Base-by-base conservation (phyloP, 2,113 vertebrate genomes). In the Varanus komodoensis region DNA sequence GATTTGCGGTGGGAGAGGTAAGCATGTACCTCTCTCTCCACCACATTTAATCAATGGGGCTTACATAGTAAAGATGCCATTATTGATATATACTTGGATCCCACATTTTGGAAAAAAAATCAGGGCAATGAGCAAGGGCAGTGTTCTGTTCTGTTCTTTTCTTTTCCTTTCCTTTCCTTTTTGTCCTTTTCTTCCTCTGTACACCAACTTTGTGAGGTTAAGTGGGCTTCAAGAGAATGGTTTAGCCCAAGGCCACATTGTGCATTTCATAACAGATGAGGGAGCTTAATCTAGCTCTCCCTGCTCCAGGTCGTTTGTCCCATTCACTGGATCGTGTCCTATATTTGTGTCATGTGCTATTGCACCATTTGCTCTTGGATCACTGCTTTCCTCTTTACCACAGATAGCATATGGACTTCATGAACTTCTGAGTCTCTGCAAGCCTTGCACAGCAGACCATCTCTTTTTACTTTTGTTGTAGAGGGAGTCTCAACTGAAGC, bases 391-490 rank as follows among this genome's bases (percentile, higher is more conserved):
- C 48, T 78, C 25, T 29, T 89, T 79, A 67, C 52, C 9, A 29
- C 50, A 69, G 82, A 38, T 69, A 44, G 38, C 34, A 5, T 64
- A 19, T 25, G 12, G 27, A 50, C 27, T 71, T 44, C 52, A 44
- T 74, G 52, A 61, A 64, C 52, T 71, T 71, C 23, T 54, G 87
- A 80, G 38, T 77, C 32, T 48, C 38, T 67, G 57, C 57, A 64
- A 80, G 32, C 54, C 44, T 84, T 84, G 23, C 71, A 85, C 9
- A 54, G 25, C 29, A 89, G 82, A 69, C 80, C 93, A 25, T 54
- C 86, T 86, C 52, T 3, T 92, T 92, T 91, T 91, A 69, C 34
- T 9, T 86, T 48, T 84, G 29, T 38, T 27, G 78, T 48, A 75
- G 48, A 82, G 84, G 74, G 29, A 91, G 8, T 85, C 8, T 4